Percentiles rank a stretch among this genome's conserved stretches.
Evolutionary conservation across 2,113 vertebrate genomes (phyloP).

Genomic region (Corythoichthys intestinalis): DNA sequence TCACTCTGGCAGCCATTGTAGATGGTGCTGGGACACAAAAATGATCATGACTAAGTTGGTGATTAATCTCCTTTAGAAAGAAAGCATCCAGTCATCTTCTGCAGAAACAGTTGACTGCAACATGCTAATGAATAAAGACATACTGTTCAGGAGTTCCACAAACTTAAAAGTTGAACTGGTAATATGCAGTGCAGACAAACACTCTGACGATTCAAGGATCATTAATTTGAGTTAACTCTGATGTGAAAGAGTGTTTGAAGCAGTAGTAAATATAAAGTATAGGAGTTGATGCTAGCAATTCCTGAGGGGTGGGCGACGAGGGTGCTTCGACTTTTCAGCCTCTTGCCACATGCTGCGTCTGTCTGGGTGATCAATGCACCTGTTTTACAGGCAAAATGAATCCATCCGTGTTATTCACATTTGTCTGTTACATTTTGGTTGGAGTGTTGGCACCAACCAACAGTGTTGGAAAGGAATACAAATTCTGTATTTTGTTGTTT

Average conservation of each 20-base stretch:
- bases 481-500: background rate
- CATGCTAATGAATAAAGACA: background rate
- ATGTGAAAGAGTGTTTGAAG: background rate
- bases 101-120: background rate
- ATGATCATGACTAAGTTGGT: background rate
- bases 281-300: background rate
- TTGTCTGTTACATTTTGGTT: background rate
- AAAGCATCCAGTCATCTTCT: slow-evolving; percentile 12
- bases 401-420: background rate
- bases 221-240: background rate
- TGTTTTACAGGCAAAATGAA: background rate
- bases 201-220: background rate
- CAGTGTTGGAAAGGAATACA: background rate
- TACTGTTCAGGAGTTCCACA: background rate
- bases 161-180: background rate
- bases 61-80: slow-evolving; percentile 11
- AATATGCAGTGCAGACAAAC: background rate
- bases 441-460: background rate
- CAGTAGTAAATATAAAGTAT: background rate
- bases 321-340: background rate
- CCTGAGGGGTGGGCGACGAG: background rate
- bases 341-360: slow-evolving; percentile 1
- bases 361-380: background rate
- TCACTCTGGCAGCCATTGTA: slow-evolving; percentile 6
- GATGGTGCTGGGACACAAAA: background rate